A percentile compares a stretch with the other conserved stretches of the same genome.
Conservation (phyloP, 2,888 invertebrate genomes). For the Lasioglossum malachurum region DNA sequence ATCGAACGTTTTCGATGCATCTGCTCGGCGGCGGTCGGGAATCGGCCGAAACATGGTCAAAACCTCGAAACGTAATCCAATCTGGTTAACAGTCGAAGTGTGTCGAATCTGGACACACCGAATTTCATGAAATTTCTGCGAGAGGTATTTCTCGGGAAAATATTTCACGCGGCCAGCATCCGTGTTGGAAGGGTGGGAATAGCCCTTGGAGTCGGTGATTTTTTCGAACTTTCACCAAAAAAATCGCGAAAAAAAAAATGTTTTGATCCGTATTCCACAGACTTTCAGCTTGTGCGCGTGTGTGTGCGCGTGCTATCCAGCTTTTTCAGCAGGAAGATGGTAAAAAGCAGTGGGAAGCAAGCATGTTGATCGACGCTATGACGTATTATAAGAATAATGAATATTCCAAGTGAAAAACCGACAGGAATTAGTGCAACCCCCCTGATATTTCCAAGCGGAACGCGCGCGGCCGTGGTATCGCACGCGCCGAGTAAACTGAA, state of each 20-base stretch:
- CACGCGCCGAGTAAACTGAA: conserved; percentile 44
- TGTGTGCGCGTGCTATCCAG: too few species aligned
- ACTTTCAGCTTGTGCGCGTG: background rate
- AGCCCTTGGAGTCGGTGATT: background rate
- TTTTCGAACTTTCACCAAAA: background rate
- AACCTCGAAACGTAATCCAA: background rate
- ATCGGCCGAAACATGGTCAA: background rate
- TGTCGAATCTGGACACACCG: too few species aligned
- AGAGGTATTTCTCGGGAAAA: too few species aligned
- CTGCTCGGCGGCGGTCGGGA: background rate
- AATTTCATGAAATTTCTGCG: too few species aligned
- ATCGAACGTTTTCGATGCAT: conserved; percentile 39
- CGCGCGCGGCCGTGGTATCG: conserved; percentile 29
- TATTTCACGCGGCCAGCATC: too few species aligned
- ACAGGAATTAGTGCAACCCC: background rate
- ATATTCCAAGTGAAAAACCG: background rate
- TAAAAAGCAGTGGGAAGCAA: background rate
- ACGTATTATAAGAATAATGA: background rate
- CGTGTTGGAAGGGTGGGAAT: too few species aligned
- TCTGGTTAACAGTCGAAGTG: background rate
- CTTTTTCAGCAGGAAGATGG: background rate
- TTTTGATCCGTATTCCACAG: background rate
- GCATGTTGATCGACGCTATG: background rate
- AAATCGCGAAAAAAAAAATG: background rate
- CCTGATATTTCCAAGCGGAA: conserved; percentile 24